Base-by-base conservation (phyloP, 2,888 invertebrate genomes). In the Drosophila hamatofila region DNA sequence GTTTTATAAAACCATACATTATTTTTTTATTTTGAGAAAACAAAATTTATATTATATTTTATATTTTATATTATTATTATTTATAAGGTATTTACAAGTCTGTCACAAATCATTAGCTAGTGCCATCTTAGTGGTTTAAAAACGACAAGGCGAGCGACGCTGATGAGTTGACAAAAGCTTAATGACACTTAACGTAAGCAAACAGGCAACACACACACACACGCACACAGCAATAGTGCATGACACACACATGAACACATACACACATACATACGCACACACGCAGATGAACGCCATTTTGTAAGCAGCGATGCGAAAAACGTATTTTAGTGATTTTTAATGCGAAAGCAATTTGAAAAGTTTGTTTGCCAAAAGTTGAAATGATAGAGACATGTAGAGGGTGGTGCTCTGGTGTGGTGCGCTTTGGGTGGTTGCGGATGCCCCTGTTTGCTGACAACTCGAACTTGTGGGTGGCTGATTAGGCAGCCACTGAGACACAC, bases 301-400 rank as follows among this genome's bases (percentile, higher is more conserved):
- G 65, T 57, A 64, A 59, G 86, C 83, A 75, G 68, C 74, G 68
- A 75, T 72, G 80, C 70, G 78, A 52, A 80, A 88, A 87, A 80
- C 79, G 81, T 78, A 85, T 87, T 85, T 87, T 83, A 87, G 82
- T 85, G 89, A 82, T 87, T 87, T 89, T 89, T 89, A 87, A 88
- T 87, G 88, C 75, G 80, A 84, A 86, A 89, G 86, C 86, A 83
- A 89, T 89, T 84, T 79, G 73, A 78, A 84, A 88, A 88, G 81
- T 89, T 89, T 78, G 69, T 81, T 81, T 80, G 66, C 57, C 73
- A 51, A 76, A 83, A 80, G 72, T 85, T 84, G 44, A 74, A 76
- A 79, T 67, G 74, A 81, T 78, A 77, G 72, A 69, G 64, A 71
- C 75, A 77, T 67, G 62, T 23, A 12, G 16, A 23, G 63, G 46